phyloP scores from a whole-genome alignment of 2,113 vertebrate genomes.

The Taurulus bubalis region DNA sequence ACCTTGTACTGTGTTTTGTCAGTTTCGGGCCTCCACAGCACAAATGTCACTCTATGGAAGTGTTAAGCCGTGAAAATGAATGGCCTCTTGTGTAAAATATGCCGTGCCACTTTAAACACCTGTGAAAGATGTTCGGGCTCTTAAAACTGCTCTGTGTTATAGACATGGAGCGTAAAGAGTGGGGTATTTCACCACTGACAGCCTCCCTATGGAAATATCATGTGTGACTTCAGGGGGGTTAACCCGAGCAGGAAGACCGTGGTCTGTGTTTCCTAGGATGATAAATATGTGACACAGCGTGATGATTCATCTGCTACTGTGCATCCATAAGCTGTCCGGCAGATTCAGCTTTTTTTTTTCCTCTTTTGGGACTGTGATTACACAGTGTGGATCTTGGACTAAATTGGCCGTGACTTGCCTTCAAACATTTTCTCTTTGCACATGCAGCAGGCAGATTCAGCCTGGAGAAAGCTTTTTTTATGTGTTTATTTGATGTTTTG shows the following conservation, averaged over 20 bases:
- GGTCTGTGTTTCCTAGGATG: constrained; percentile 60
- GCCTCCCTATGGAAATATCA: constrained; percentile 70
- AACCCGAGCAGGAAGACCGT: constrained; percentile 61
- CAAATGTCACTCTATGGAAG: constrained; percentile 6
- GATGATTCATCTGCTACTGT: constrained; percentile 76
- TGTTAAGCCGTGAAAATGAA: constrained; percentile 47
- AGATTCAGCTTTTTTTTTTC: constrained; percentile 40
- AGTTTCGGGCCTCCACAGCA: background rate
- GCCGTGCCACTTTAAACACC: constrained; percentile 46
- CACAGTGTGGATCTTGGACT: constrained; percentile 56
- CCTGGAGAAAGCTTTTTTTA: constrained; percentile 27
- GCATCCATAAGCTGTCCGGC: constrained; percentile 72
- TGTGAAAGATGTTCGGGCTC: constrained; percentile 60
- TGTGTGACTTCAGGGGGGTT: constrained; percentile 54
- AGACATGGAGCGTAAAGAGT: constrained; percentile 36
- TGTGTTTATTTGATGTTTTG: constrained; percentile 55
- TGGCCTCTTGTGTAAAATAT: constrained; percentile 30
- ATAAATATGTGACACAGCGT: constrained; percentile 64
- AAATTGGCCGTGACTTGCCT: constrained; percentile 72
- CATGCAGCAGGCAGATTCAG: constrained; percentile 22
- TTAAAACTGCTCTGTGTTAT: constrained; percentile 29
- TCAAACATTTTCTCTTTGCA: constrained; percentile 51
- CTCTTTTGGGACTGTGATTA: constrained; percentile 66
- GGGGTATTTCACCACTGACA: constrained; percentile 56
- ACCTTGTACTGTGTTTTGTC: background rate